Percentiles rank a stretch among this genome's conserved stretches.
Evolutionary conservation across 2,888 invertebrate species (phyloP).

Genomic region (Drosophila tripunctata): DNA sequence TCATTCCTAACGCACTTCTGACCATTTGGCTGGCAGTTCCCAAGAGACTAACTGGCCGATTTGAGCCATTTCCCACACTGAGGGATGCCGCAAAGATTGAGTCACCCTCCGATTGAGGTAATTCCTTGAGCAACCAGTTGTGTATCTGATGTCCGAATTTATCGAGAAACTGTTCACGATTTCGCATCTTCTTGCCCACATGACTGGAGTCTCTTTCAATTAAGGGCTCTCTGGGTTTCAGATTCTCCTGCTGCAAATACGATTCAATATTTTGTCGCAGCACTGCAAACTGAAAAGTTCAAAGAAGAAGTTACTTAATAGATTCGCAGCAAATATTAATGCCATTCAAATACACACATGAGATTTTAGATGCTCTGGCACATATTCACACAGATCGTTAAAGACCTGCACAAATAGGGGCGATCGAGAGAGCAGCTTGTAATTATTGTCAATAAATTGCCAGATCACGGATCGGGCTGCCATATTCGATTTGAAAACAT

Average conservation of each 20-base stretch:
- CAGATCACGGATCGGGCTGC: constrained; percentile 70
- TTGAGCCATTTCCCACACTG: constrained; percentile 59
- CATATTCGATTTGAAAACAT: constrained; percentile 72
- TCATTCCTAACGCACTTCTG: constrained; percentile 41
- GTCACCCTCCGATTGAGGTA: constrained; percentile 11
- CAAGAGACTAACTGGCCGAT: constrained; percentile 48
- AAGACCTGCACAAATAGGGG: constrained; percentile 68
- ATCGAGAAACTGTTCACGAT: constrained; percentile 66
- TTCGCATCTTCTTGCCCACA: constrained; percentile 69
- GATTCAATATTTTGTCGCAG: constrained; percentile 60
- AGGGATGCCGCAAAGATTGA: constrained; percentile 52
- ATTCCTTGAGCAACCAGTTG: constrained; percentile 67
- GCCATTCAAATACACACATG: constrained; percentile 46
- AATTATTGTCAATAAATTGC: constrained; percentile 76
- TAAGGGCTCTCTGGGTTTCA: constrained; percentile 29
- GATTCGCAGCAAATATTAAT: neutral
- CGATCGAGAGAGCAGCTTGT: constrained; percentile 62
- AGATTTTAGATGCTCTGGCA: constrained; percentile 51
- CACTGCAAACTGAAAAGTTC: constrained; percentile 62
- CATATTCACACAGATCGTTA: constrained; percentile 74
- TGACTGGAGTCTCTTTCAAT: constrained; percentile 58
- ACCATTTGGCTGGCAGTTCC: constrained; percentile 56
- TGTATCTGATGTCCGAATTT: constrained; percentile 75
- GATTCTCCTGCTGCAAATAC: constrained; percentile 38
- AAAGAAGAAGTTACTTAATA: neutral